These are phyloP conservation scores for Oeneis ivallda DNA, from an alignment of 2,888 invertebrate genomes.

Conservation along the genomic window DNA sequence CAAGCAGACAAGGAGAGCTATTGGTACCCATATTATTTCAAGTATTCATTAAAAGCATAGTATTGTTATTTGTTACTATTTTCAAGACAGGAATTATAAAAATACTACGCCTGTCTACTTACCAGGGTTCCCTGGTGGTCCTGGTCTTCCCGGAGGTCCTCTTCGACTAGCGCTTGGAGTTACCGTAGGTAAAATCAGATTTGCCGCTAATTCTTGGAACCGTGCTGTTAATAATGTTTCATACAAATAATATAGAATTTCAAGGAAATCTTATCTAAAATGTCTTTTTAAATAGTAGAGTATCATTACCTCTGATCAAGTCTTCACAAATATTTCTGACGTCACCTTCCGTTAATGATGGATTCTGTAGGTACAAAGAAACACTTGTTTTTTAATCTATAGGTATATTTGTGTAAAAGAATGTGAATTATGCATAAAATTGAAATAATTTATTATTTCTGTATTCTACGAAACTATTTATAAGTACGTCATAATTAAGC, in stretches of 20 bases:
- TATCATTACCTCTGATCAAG: conserved; percentile 86
- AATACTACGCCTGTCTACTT: conserved; percentile 36
- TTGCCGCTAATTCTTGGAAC: conserved; percentile 85
- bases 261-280: not conserved
- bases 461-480: too few species aligned
- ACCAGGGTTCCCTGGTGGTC: conserved; percentile 86
- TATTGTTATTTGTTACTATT: too few species aligned
- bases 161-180: conserved; percentile 84
- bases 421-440: too few species aligned
- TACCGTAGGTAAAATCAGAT: conserved; percentile 84
- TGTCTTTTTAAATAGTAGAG: conserved; percentile 1
- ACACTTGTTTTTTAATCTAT: not conserved
- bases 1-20: too few species aligned
- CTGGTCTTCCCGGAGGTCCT: conserved; percentile 87
- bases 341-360: conserved; percentile 86
- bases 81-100: too few species aligned
- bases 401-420: too few species aligned
- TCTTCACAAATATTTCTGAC: conserved; percentile 90
- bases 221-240: conserved; percentile 81
- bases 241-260: too few species aligned
- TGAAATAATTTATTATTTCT: too few species aligned
- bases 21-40: too few species aligned
- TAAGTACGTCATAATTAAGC: too few species aligned
- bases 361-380: conserved; percentile 74
- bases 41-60: too few species aligned